Conservation (phyloP, 2,113 vertebrate species). For the Ranitomeya imitator region DNA sequence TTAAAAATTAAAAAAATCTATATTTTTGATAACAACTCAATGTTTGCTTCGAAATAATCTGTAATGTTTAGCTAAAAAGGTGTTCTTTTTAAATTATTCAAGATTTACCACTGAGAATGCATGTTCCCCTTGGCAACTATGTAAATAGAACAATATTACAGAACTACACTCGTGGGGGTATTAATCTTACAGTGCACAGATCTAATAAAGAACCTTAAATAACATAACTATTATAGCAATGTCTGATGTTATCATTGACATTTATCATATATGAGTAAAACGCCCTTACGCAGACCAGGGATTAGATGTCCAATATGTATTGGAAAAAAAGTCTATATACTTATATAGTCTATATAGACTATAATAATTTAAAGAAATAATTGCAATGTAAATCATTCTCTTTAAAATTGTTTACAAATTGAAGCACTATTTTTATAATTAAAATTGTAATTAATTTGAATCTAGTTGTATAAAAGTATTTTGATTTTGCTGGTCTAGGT, state of each 20-base stretch:
- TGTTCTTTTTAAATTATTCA: not conserved
- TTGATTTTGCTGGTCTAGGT: too few species aligned
- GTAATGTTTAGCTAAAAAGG: not conserved
- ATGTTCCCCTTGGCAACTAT: not conserved
- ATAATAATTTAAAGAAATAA: not conserved
- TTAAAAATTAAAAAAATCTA: not conserved
- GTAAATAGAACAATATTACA: slow-evolving; percentile 11
- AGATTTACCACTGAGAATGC: not conserved
- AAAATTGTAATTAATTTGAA: too few species aligned
- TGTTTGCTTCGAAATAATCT: not conserved
- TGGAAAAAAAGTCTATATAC: not conserved
- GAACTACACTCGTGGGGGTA: not conserved
- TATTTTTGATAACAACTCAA: too few species aligned
- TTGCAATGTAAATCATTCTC: not conserved
- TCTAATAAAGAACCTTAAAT: slow-evolving; percentile 15
- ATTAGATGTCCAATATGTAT: not conserved
- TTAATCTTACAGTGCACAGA: slow-evolving; percentile 19
- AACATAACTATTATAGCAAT: not conserved
- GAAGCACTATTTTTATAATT: too few species aligned
- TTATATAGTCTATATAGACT: too few species aligned
- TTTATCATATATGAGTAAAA: not conserved
- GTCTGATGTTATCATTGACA: not conserved
- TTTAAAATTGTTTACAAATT: too few species aligned
- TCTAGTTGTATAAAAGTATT: too few species aligned
- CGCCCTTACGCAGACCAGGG: not conserved